Base-by-base conservation (phyloP, 2,888 invertebrate species). In the Macaria liturata region DNA sequence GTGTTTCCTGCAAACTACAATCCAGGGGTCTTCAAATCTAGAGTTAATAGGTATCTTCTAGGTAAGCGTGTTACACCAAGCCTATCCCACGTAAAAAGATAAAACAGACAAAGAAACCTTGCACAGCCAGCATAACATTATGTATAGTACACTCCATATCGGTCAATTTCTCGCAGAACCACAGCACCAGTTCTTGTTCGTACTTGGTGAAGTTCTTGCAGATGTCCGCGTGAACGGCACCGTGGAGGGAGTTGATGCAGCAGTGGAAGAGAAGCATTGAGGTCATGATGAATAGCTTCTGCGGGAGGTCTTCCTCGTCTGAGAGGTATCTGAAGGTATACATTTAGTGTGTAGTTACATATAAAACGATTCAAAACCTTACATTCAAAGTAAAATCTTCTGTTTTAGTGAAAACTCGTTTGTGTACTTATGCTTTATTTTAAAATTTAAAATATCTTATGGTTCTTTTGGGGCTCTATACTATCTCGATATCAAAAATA, bases 181-280 rank as follows among this genome's bases (percentile, higher is more conserved):
- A 80, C 4, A 87, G 40, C 6, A 88, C 79, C 61, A 81, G 64
- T 48, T 82, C 76, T 39, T 86, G 85, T 20, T 87, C 82, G 0
- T 50, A 32, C 32, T 70, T 71, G 3, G 39, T 56, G 3, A 88
- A 49, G 7, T 76, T 65, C 2, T 50, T 48, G 45, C 80, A 81
- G 20, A 88, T 85, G 31, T 87, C 85, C 1, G 49, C 64, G 42
- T 83, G 80, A 0, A 86, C 84, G 0, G 58, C 44, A 0, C 84
- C 84, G 0, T 68, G 61, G 0, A 65, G 61, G 0, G 85, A 80
- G 54, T 64, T 78, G 9, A 79, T 65, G 56, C 87, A 88, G 60
- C 84, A 85, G 50, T 84, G 80, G 62, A 71, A 88, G 0, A 88
- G 68, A 0, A 88, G 47, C 0, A 83, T 70, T 0, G 83, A 76